Evolutionary conservation across 1,140 invertebrate species (phyloP).

Genomic region (Hyposmocoma kahamanoa): DNA sequence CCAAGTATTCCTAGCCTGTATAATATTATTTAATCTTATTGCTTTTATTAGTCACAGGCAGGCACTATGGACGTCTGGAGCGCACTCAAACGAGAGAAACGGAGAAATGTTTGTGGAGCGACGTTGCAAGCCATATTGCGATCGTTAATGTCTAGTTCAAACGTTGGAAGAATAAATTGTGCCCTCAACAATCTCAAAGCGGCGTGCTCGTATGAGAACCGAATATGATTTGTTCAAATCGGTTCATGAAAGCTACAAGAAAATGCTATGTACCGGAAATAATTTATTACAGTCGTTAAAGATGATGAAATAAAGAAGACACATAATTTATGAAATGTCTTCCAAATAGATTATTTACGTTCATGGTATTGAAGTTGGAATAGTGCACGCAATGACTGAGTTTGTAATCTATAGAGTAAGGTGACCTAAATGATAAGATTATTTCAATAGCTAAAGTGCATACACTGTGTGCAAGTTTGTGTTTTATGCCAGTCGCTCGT

Average conservation of each 20-base stretch:
- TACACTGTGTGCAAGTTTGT: conserved; percentile 30
- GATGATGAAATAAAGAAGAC: no score
- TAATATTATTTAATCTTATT: background rate
- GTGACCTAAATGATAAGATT: conserved; percentile 73
- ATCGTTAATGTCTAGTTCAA: conserved; percentile 17
- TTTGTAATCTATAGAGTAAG: conserved; percentile 62
- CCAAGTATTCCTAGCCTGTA: conserved; percentile 9
- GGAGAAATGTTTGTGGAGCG: background rate
- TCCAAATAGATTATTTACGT: background rate
- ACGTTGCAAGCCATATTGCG: conserved; percentile 13
- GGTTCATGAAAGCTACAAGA: no score
- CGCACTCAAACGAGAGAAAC: background rate
- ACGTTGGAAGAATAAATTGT: no score
- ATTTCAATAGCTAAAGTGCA: conserved; percentile 53
- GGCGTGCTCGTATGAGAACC: no score
- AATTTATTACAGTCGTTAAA: no score
- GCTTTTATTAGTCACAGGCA: background rate
- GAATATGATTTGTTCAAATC: no score
- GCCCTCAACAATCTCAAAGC: no score
- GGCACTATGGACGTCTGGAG: background rate
- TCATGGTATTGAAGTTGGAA: background rate
- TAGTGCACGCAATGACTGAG: background rate
- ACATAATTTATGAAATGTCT: no score
- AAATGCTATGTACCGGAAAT: no score
- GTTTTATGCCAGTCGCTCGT: conserved; percentile 48